A percentile compares a stretch with the other conserved stretches of the same genome.
phyloP scores from a whole-genome alignment of 1,140 invertebrate species.

The Lutraria rhynchaena region DNA sequence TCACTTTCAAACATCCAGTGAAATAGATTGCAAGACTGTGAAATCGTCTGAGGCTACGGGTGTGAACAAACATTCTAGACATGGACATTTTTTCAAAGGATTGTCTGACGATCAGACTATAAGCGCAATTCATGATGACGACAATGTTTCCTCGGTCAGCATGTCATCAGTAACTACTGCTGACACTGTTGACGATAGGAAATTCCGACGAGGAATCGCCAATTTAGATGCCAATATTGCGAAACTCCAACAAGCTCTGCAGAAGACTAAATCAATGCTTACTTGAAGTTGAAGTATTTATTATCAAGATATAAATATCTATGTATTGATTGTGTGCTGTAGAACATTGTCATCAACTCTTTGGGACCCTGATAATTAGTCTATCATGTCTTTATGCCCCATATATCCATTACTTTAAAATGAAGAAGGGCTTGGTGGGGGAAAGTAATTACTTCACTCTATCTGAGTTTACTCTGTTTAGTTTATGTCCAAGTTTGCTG shows the following conservation, averaged over 20 bases:
- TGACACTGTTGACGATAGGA: slow-evolving; percentile 67
- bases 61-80: slow-evolving; percentile 27
- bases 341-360: too few relatives aligned
- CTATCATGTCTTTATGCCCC: too few relatives aligned
- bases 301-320: too few relatives aligned
- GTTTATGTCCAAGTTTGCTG: too few relatives aligned
- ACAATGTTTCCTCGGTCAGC: slow-evolving; percentile 63
- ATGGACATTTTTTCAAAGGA: slow-evolving; percentile 60
- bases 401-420: too few relatives aligned
- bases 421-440: too few relatives aligned
- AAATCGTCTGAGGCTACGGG: slow-evolving; percentile 44
- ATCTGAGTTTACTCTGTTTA: too few relatives aligned
- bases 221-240: slow-evolving; percentile 76
- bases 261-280: slow-evolving; percentile 73
- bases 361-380: too few relatives aligned
- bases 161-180: slow-evolving; percentile 56
- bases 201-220: slow-evolving; percentile 73
- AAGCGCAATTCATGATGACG: slow-evolving; percentile 73
- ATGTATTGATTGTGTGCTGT: too few relatives aligned
- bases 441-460: too few relatives aligned
- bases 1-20: slow-evolving; percentile 25
- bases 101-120: slow-evolving; percentile 63
- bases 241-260: slow-evolving; percentile 68
- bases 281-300: too few relatives aligned
- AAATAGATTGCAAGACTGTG: slow-evolving; percentile 37